Percentiles rank a stretch among this genome's conserved stretches.
These are phyloP conservation scores for Hydra vulgaris DNA, from an alignment of 30 jellyfish, hydroid and myxozoan species.

Conservation along the genomic window DNA sequence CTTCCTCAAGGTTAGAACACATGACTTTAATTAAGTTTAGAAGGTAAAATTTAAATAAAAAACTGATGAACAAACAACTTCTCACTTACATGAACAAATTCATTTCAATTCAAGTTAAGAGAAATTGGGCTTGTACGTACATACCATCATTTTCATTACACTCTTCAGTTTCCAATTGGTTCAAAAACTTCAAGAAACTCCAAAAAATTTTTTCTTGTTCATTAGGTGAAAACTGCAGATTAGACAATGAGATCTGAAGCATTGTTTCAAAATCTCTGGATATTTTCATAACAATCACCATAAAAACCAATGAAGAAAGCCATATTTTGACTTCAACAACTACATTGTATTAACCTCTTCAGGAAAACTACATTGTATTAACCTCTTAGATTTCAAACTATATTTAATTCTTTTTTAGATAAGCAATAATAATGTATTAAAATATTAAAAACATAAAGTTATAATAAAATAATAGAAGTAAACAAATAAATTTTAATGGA, in stretches of 20 bases:
- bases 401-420: too few relatives aligned
- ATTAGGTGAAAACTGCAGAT: conserved; percentile 5
- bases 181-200: conserved; percentile 16
- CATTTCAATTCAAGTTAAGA: background rate
- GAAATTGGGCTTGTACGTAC: too few relatives aligned
- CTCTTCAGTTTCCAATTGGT: conserved; percentile 17
- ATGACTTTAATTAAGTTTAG: background rate
- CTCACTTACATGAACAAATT: background rate
- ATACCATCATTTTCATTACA: background rate
- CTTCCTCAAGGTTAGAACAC: too few relatives aligned
- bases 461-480: too few relatives aligned
- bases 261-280: conserved; percentile 4
- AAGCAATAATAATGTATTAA: too few relatives aligned
- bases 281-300: background rate
- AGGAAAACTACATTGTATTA: too few relatives aligned
- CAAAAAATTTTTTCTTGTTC: conserved; percentile 20
- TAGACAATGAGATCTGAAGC: conserved; percentile 12
- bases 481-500: too few relatives aligned
- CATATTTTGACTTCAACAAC: too few relatives aligned
- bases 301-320: background rate
- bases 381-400: too few relatives aligned
- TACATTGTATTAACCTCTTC: too few relatives aligned
- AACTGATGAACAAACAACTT: background rate
- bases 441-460: too few relatives aligned
- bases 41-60: background rate